Conservation (phyloP, 35 echinoderm and acorn worm genomes). For the Lytechinus variegatus region DNA sequence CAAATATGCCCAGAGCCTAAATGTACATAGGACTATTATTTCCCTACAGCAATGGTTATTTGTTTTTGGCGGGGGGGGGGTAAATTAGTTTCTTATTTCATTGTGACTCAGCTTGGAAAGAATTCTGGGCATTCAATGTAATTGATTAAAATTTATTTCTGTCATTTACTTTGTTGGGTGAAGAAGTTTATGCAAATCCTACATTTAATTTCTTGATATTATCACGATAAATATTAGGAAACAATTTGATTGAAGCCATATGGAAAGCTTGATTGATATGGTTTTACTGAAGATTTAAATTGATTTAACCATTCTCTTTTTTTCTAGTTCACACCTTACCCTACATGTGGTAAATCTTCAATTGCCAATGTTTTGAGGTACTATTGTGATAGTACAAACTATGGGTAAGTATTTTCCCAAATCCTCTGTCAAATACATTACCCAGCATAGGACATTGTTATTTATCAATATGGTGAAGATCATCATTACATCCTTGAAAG, state of each 20-base stretch:
- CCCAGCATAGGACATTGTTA: too few species aligned
- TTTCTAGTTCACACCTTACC: conserved; percentile 80
- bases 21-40: too few species aligned
- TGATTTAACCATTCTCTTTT: not conserved
- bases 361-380: conserved; percentile 51
- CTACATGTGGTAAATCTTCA: conserved; percentile 59
- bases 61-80: too few species aligned
- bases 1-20: too few species aligned
- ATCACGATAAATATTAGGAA: not conserved
- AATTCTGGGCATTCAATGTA: not conserved
- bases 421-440: not conserved
- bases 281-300: too few species aligned
- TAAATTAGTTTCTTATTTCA: too few species aligned
- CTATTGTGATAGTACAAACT: conserved; percentile 85
- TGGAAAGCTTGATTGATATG: too few species aligned
- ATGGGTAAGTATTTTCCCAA: conserved; percentile 71
- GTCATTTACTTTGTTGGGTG: not conserved
- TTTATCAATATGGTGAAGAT: too few species aligned
- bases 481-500: too few species aligned
- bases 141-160: not conserved
- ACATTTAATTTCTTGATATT: not conserved
- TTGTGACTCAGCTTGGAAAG: too few species aligned
- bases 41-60: too few species aligned
- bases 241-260: not conserved
- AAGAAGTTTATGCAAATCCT: not conserved